Percentiles rank a stretch among this genome's conserved stretches.
phyloP scores from a whole-genome alignment of 2,888 invertebrate species.

The Synergus gifuensis region DNA sequence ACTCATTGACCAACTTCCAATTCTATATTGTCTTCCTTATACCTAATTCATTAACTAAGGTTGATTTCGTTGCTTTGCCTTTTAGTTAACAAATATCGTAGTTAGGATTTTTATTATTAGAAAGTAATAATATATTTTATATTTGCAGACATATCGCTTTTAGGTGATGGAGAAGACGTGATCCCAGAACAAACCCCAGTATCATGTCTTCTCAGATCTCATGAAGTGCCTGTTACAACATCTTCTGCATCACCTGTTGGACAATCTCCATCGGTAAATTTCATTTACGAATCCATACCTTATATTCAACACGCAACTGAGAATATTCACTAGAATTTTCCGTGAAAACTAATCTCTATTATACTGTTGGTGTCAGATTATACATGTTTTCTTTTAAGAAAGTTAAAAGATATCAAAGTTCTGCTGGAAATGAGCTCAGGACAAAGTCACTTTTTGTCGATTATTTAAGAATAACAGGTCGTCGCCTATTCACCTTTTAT shows the following conservation, averaged over 20 bases:
- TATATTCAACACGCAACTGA: too few relatives aligned
- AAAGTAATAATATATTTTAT: slow-evolving; percentile 22
- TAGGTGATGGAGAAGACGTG: slow-evolving; percentile 71
- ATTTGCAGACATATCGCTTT: slow-evolving; percentile 71
- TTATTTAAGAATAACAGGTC: too few relatives aligned
- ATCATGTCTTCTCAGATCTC: slow-evolving; percentile 67
- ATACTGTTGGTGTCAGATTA: too few relatives aligned
- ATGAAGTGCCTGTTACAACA: slow-evolving; percentile 66
- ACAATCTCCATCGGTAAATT: slow-evolving; percentile 73
- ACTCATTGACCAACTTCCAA: not conserved
- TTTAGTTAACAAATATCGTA: not conserved
- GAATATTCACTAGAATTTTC: not conserved
- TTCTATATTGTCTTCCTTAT: not conserved
- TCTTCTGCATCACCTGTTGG: slow-evolving; percentile 73
- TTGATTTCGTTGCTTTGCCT: not conserved
- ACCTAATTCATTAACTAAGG: not conserved
- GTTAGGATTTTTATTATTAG: not conserved
- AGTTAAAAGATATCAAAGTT: too few relatives aligned
- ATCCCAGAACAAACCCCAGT: slow-evolving; percentile 70
- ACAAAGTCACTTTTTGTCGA: too few relatives aligned
- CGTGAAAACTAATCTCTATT: slow-evolving; percentile 22
- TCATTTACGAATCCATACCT: not conserved
- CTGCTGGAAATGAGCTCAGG: too few relatives aligned
- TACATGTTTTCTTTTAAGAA: too few relatives aligned
- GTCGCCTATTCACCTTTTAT: too few relatives aligned